Evolutionary conservation across 2,888 invertebrate genomes (phyloP).

Genomic region (Steromphala cineraria): DNA sequence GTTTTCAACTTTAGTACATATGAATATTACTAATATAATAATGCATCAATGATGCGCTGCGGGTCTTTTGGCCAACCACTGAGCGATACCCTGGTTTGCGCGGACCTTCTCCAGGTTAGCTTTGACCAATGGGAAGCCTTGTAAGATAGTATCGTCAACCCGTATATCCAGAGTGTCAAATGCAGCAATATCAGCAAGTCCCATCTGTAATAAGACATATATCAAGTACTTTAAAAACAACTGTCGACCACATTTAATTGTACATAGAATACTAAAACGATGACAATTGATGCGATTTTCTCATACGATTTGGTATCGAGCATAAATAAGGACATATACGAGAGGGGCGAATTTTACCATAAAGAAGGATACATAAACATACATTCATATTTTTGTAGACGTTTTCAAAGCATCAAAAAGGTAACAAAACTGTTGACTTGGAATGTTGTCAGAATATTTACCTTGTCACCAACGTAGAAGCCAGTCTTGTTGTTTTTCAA

Average conservation of each 20-base stretch:
- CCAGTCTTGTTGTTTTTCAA: conserved; percentile 2
- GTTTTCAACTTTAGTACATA: no score
- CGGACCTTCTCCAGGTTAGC: not conserved
- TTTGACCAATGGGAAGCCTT: not conserved
- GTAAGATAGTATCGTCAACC: not conserved
- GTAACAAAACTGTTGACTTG: no score
- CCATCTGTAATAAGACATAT: not conserved
- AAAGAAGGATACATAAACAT: no score
- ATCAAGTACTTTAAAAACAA: not conserved
- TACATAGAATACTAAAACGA: no score
- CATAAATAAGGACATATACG: no score
- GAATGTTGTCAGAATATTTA: not conserved
- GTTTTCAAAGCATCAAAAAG: no score
- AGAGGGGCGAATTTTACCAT: no score
- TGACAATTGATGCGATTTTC: no score
- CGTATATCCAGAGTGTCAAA: not conserved
- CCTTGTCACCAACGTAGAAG: conserved; percentile 7
- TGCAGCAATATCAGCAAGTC: conserved; percentile 2
- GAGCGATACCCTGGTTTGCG: not conserved
- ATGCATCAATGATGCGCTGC: not conserved
- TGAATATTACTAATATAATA: no score
- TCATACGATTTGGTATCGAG: no score
- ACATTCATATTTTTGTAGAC: no score
- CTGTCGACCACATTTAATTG: not conserved
- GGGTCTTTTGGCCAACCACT: not conserved